phyloP scores from a whole-genome alignment of 1,140 invertebrate species.

The Cataglyphis hispanica region DNA sequence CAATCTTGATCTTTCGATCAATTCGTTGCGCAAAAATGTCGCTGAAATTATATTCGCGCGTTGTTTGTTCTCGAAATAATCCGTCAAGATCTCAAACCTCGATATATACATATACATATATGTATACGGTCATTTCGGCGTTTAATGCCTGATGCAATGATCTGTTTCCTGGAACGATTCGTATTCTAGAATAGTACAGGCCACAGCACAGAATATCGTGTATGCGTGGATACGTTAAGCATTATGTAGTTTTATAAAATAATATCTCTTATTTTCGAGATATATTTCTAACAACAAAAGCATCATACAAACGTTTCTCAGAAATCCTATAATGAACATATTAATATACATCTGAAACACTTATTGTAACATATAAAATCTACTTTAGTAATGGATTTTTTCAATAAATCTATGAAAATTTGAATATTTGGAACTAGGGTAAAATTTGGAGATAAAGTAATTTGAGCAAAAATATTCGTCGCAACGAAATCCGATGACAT shows the following conservation, averaged over 20 bases:
- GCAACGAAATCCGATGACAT: background rate
- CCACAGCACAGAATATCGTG: background rate
- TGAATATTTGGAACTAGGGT: background rate
- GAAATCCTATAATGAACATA: background rate
- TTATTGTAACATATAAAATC: background rate
- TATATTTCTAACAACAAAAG: background rate
- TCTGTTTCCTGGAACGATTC: slow-evolving; percentile 6
- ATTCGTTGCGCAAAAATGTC: slow-evolving; percentile 48
- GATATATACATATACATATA: background rate
- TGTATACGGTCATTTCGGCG: background rate
- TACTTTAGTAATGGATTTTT: background rate
- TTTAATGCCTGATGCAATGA: background rate
- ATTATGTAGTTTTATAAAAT: background rate
- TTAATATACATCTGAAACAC: background rate
- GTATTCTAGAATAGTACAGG: slow-evolving; percentile 28
- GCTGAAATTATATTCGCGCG: slow-evolving; percentile 48
- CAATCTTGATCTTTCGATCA: slow-evolving; percentile 68
- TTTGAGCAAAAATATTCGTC: too few species aligned
- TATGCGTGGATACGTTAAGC: background rate
- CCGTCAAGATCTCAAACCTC: background rate
- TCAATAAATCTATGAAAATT: background rate
- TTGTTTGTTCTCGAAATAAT: background rate
- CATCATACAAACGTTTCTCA: background rate
- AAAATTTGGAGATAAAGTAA: too few species aligned
- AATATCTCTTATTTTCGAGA: background rate